Evolutionary conservation across 1,140 invertebrate genomes (phyloP).

Genomic region (Grapholita molesta): DNA sequence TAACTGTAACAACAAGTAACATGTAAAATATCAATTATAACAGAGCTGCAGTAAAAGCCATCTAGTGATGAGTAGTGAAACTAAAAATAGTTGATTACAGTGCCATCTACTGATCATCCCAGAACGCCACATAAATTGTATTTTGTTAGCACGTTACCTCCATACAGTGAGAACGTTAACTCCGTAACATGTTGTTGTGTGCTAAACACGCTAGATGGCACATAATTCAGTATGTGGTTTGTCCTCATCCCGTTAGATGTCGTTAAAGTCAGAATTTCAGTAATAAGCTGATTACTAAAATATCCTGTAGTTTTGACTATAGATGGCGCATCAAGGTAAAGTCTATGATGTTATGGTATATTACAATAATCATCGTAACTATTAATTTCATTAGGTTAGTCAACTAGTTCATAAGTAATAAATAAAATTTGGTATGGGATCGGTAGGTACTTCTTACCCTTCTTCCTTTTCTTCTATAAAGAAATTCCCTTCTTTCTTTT

Average conservation of each 20-base stretch:
- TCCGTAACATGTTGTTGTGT: neutral
- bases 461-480: too few species aligned
- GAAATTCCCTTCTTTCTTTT: too few species aligned
- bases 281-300: neutral
- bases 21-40: too few species aligned
- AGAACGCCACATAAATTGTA: neutral
- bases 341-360: neutral
- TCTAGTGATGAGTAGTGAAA: neutral
- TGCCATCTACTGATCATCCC: neutral
- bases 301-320: neutral
- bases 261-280: neutral
- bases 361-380: too few species aligned
- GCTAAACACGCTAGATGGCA: neutral
- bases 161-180: too few species aligned
- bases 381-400: too few species aligned
- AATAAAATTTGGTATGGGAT: too few species aligned
- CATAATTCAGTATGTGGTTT: neutral
- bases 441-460: too few species aligned
- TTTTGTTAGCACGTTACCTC: neutral
- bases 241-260: neutral
- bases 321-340: neutral
- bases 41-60: too few species aligned
- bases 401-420: too few species aligned
- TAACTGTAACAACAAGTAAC: too few species aligned
- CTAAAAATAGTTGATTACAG: neutral